Percentiles rank a stretch among this genome's conserved stretches.
phyloP scores from a whole-genome alignment of 37 sponge, comb jelly and placozoan species.

The Oopsacas minuta region DNA sequence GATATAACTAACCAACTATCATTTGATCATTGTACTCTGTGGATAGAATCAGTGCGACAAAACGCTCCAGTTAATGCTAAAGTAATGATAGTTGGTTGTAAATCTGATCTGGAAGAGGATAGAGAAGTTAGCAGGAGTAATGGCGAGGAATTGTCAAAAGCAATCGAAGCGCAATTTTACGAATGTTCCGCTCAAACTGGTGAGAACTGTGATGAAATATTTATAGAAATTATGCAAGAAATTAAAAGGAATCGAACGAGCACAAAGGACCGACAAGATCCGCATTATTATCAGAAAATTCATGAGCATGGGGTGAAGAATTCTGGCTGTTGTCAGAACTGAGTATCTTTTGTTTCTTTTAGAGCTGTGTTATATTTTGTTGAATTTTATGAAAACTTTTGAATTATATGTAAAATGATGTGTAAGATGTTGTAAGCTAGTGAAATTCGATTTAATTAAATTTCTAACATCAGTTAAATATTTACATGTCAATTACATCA shows the following conservation, averaged over 20 bases:
- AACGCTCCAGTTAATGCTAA: not conserved
- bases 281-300: slow-evolving; percentile 1
- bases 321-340: not conserved
- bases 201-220: not conserved
- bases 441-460: not conserved
- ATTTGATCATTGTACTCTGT: not conserved
- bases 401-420: not conserved
- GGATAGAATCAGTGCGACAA: not conserved
- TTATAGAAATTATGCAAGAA: not conserved
- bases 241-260: not conserved
- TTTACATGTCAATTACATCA: not conserved
- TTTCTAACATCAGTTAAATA: not conserved
- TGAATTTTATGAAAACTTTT: not conserved
- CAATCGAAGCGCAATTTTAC: not conserved
- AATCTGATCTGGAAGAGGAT: not conserved
- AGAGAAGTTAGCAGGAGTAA: not conserved
- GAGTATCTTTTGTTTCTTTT: not conserved
- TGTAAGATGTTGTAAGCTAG: not conserved
- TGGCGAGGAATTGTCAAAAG: not conserved
- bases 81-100: not conserved
- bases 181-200: not conserved
- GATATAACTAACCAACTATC: not conserved
- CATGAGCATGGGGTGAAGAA: not conserved
- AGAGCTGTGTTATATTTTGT: not conserved
- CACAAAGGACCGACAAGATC: slow-evolving; percentile 2